A percentile compares a stretch with the other conserved stretches of the same genome.
Evolutionary conservation across 2,113 vertebrate genomes (phyloP).

Genomic region (Aegotheles bennettii): DNA sequence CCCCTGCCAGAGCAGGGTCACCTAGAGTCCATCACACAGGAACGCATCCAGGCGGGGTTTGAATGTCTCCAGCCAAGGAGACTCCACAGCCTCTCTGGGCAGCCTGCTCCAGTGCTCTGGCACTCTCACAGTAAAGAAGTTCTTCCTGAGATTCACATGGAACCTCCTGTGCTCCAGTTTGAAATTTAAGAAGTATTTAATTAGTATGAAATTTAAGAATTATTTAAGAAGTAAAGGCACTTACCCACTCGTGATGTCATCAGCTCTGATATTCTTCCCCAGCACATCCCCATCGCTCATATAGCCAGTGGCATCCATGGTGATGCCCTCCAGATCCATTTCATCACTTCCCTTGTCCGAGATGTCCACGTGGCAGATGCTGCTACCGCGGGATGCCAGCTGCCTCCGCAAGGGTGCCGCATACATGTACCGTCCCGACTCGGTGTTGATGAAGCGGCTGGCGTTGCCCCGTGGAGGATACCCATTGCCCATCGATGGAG

Average conservation of each 20-base stretch:
- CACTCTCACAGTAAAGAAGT: too few species aligned
- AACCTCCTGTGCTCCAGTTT: too few species aligned
- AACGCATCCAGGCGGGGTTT: too few species aligned
- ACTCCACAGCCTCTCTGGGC: too few species aligned
- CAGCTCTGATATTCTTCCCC: conserved; percentile 88
- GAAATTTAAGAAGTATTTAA: too few species aligned
- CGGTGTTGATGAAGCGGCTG: conserved; percentile 72
- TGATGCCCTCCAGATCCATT: conserved; percentile 80
- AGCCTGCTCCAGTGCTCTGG: too few species aligned
- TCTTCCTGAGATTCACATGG: too few species aligned
- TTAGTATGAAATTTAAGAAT: too few species aligned
- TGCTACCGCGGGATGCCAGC: conserved; percentile 79
- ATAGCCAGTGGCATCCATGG: conserved; percentile 89
- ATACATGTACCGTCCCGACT: conserved; percentile 83
- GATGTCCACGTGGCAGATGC: conserved; percentile 79
- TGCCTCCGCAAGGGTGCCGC: conserved; percentile 84
- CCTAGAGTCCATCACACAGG: too few species aligned
- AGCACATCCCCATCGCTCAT: conserved; percentile 97
- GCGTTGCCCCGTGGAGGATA: conserved; percentile 80
- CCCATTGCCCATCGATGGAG: conserved; percentile 87
- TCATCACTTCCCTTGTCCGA: conserved; percentile 80
- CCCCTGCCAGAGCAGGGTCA: too few species aligned
- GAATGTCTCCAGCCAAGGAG: too few species aligned
- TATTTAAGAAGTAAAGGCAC: not conserved
- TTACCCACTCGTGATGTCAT: conserved; percentile 93